Conservation (phyloP, 2,797 vertebrate genomes). For the Tokudaia muenninki region DNA sequence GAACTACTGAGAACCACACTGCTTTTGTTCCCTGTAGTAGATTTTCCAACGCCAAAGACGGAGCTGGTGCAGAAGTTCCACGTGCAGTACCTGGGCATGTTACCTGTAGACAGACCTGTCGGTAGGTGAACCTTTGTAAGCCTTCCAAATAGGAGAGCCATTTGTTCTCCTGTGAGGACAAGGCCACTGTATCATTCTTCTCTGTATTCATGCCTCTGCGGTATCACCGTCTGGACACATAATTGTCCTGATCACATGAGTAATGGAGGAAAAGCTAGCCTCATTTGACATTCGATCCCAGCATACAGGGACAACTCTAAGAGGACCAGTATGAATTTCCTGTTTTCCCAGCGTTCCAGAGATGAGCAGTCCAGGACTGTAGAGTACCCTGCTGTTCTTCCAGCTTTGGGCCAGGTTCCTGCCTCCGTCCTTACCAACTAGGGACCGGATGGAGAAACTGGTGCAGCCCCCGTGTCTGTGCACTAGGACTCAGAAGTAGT, state of each 20-base stretch:
- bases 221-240: not conserved
- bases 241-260: not conserved
- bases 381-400: not conserved
- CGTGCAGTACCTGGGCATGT: constrained; percentile 96
- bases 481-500: not conserved
- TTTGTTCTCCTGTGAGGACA: fast-evolving
- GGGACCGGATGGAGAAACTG: not conserved
- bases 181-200: fast-evolving
- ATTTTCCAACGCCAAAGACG: constrained; percentile 99
- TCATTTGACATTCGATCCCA: not conserved
- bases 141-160: not conserved
- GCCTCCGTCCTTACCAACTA: not conserved
- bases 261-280: not conserved
- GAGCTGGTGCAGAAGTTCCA: constrained; percentile 98
- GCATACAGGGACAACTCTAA: not conserved
- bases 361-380: fast-evolving
- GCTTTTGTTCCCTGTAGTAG: constrained; percentile 89
- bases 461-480: not conserved
- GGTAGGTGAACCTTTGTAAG: constrained; percentile 89
- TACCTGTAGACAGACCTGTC: constrained; percentile 95
- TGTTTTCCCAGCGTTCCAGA: not conserved
- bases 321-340: not conserved
- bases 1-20: constrained; percentile 72
- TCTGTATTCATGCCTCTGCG: not conserved
- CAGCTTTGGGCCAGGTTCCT: not conserved